Conservation (phyloP, 2,888 invertebrate genomes). For the Tinea trinotella region DNA sequence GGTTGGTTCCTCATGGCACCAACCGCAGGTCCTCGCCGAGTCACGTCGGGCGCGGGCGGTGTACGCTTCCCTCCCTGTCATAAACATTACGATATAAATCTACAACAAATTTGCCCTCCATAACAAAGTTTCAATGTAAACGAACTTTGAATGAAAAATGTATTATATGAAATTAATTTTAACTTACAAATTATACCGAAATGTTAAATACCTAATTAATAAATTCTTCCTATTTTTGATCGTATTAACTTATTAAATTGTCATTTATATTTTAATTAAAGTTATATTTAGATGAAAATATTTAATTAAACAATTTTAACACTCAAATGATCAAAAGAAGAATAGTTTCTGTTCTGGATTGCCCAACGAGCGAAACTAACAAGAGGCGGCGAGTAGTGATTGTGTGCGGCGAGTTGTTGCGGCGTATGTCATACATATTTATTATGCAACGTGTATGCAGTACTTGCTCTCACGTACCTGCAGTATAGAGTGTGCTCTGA, state of each 20-base stretch:
- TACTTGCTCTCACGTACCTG: background rate
- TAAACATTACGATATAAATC: background rate
- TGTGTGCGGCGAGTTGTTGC: slow-evolving; percentile 7
- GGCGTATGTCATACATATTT: slow-evolving; percentile 13
- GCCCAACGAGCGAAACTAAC: slow-evolving; percentile 16
- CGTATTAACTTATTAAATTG: too few species aligned
- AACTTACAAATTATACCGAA: too few species aligned
- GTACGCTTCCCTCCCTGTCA: slow-evolving; percentile 56
- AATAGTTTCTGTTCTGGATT: background rate
- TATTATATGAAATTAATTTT: background rate
- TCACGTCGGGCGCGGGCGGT: slow-evolving; percentile 74
- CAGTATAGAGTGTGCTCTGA: background rate
- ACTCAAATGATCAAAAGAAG: background rate
- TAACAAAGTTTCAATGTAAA: background rate
- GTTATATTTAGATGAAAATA: too few species aligned
- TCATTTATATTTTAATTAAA: too few species aligned
- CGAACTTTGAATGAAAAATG: background rate
- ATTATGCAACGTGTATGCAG: slow-evolving; percentile 18
- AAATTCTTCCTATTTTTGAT: too few species aligned
- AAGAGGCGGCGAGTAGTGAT: background rate
- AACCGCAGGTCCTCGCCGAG: slow-evolving; percentile 47
- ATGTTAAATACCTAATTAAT: too few species aligned
- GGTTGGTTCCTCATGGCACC: slow-evolving; percentile 27
- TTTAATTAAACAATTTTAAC: too few species aligned
- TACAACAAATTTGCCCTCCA: background rate